phyloP scores from a whole-genome alignment of 2,113 vertebrate species.

The Tetrao urogallus region DNA sequence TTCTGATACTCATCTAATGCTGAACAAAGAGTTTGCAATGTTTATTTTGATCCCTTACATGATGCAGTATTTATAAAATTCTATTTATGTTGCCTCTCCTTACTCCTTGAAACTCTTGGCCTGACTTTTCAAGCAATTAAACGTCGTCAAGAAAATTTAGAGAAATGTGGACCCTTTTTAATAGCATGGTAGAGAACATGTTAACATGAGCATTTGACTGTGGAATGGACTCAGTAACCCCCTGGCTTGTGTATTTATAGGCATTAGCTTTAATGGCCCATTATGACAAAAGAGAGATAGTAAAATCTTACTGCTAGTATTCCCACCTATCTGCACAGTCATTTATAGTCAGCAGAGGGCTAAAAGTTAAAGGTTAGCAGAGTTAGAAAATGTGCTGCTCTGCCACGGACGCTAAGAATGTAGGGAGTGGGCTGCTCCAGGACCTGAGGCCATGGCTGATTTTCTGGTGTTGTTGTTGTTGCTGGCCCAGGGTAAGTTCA shows the following conservation, averaged over 20 bases:
- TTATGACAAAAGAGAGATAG: constrained; percentile 12
- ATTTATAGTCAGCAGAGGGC: not conserved
- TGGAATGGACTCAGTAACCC: not conserved
- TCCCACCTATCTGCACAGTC: not conserved
- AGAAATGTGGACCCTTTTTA: not conserved
- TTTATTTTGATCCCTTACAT: not conserved
- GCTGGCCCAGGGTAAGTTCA: not conserved
- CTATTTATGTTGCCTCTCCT: not conserved
- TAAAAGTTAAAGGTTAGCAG: constrained; percentile 7
- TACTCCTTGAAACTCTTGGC: not conserved
- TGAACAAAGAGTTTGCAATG: not conserved
- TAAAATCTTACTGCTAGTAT: not conserved
- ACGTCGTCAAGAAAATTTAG: not conserved
- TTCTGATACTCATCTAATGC: not conserved
- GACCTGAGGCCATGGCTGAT: not conserved
- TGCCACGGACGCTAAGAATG: not conserved
- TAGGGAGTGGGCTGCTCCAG: not conserved
- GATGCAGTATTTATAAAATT: not conserved
- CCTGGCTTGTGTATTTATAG: not conserved
- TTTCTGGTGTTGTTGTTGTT: constrained; percentile 16
- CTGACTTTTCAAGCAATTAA: not conserved
- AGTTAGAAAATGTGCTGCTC: not conserved
- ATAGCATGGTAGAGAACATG: not conserved
- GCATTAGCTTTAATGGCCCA: not conserved
- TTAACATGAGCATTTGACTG: not conserved